phyloP scores from a whole-genome alignment of 2,888 invertebrate genomes.

The Drosophila phalerata region DNA sequence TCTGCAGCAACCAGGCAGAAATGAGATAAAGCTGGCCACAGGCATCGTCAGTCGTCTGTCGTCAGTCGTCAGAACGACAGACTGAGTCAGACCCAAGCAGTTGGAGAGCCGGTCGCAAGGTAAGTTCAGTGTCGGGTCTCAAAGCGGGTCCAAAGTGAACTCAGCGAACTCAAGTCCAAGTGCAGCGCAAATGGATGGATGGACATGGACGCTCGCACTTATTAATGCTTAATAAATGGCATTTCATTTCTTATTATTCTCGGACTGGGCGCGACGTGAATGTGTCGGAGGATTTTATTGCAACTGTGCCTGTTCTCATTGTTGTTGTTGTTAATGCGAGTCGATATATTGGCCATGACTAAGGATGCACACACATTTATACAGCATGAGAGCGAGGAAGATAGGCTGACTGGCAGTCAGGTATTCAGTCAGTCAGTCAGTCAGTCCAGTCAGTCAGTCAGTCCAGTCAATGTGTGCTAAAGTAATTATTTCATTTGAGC shows the following conservation, averaged over 20 bases:
- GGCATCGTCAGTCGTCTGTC: constrained; percentile 32
- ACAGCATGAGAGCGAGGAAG: constrained; percentile 13
- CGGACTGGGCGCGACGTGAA: constrained; percentile 75
- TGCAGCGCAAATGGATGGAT: constrained; percentile 70
- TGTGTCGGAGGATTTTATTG: constrained; percentile 76
- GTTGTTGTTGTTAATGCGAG: constrained; percentile 74
- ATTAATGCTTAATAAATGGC: constrained; percentile 86
- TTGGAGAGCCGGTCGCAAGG: constrained; percentile 24
- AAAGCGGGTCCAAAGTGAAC: not conserved
- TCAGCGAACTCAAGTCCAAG: constrained; percentile 43
- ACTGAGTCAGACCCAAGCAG: constrained; percentile 42
- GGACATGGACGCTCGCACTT: constrained; percentile 82
- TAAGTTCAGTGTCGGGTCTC: constrained; percentile 14
- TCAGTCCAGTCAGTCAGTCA: constrained; percentile 63
- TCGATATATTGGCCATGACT: constrained; percentile 81
- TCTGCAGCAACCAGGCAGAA: constrained; percentile 3
- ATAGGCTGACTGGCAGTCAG: constrained; percentile 30
- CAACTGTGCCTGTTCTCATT: constrained; percentile 47
- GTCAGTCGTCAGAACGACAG: constrained; percentile 29
- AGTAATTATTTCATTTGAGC: constrained; percentile 84
- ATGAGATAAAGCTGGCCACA: constrained; percentile 32
- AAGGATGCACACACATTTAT: constrained; percentile 63
- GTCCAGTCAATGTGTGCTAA: constrained; percentile 76
- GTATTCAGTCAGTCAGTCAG: constrained; percentile 48
- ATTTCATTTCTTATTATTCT: constrained; percentile 85